A percentile compares a stretch with the other conserved stretches of the same genome.
Conservation (phyloP, 2,113 vertebrate species). For the Mesoclemmys tuberculata region DNA sequence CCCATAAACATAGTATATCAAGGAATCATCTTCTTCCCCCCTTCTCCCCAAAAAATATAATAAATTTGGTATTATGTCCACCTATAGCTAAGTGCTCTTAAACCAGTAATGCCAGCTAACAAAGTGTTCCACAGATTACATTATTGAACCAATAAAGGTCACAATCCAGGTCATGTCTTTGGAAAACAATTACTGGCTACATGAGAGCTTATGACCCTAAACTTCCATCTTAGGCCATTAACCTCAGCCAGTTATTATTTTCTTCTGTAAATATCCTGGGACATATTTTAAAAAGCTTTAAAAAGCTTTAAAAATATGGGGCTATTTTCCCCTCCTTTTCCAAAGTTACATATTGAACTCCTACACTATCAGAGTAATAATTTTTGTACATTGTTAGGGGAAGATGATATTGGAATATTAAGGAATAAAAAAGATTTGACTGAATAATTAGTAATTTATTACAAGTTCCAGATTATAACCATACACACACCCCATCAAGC, state of each 20-base stretch:
- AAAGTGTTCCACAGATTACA: not conserved
- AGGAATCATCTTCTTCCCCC: not conserved
- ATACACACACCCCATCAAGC: too few relatives aligned
- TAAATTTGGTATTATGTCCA: not conserved
- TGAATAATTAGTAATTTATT: not conserved
- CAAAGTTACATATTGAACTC: not conserved
- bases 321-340: not conserved
- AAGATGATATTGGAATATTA: not conserved
- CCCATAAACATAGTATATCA: not conserved
- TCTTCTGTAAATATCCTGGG: not conserved
- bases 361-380: not conserved
- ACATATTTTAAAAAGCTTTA: not conserved
- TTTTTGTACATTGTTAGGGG: not conserved
- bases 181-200: not conserved
- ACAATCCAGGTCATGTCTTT: rapidly evolving
- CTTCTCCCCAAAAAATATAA: not conserved
- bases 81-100: not conserved
- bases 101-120: not conserved
- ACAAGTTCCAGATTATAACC: not conserved
- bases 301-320: not conserved
- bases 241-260: rapidly evolving
- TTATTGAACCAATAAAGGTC: not conserved
- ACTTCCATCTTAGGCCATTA: not conserved
- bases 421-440: not conserved
- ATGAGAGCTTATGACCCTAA: not conserved